These are phyloP conservation scores for Temnothorax unifasciatus DNA, from an alignment of 2,888 invertebrate genomes.

Conservation along the genomic window DNA sequence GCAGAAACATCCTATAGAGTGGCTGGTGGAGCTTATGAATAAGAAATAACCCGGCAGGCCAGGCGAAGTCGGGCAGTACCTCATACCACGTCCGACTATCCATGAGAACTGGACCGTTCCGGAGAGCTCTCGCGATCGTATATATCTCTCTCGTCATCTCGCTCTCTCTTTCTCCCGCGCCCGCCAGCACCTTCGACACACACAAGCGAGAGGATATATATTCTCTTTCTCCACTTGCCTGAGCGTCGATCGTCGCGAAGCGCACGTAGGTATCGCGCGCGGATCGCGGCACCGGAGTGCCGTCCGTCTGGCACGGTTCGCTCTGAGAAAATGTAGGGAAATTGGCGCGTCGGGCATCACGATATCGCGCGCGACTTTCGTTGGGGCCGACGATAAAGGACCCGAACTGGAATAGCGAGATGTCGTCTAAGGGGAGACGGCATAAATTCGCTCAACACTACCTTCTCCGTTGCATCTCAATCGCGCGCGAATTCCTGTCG, in stretches of 20 bases:
- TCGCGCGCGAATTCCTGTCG: slow-evolving; percentile 29
- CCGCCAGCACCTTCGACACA: background rate
- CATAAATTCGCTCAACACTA: slow-evolving; percentile 26
- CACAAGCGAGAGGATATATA: slow-evolving; percentile 6
- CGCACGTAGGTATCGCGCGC: slow-evolving; percentile 22
- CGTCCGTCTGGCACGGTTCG: slow-evolving; percentile 12
- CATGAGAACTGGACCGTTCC: slow-evolving; percentile 73
- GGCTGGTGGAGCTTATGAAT: slow-evolving; percentile 36
- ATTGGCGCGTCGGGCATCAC: slow-evolving; percentile 17
- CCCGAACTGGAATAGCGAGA: background rate
- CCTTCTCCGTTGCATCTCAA: slow-evolving; percentile 14
- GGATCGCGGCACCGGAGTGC: slow-evolving; percentile 32
- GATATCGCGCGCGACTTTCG: slow-evolving; percentile 11
- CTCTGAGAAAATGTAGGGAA: slow-evolving; percentile 35
- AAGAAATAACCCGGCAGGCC: slow-evolving; percentile 33
- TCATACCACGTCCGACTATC: slow-evolving; percentile 56
- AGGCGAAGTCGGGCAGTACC: slow-evolving; percentile 60
- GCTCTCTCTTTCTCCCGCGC: slow-evolving; percentile 36
- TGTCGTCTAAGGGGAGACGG: background rate
- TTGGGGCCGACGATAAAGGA: slow-evolving; percentile 24
- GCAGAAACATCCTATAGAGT: background rate
- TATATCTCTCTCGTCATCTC: slow-evolving; percentile 37
- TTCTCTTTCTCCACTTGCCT: slow-evolving; percentile 43
- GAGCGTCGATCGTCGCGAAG: slow-evolving; percentile 15
- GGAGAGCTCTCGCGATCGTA: slow-evolving; percentile 27